Evolutionary conservation across 2,888 invertebrate genomes (phyloP), one percentile per base, ranked within the genome.

Genomic region (Galeruca laticollis): DNA sequence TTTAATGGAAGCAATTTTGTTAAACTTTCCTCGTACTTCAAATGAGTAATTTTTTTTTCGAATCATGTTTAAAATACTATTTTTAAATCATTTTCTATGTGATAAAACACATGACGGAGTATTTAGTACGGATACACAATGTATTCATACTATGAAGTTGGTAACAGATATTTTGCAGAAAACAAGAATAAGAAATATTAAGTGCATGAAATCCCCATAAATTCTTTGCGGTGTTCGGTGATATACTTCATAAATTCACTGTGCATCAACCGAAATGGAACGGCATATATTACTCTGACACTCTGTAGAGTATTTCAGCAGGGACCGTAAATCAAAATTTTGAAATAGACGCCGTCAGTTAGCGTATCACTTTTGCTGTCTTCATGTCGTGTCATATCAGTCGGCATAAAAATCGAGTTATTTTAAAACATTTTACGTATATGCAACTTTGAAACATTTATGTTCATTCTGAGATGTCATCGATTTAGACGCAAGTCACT

Each of bases 281-380:
- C 35, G 57, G 56, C 59, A 66, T 66, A 66, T 66, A 59, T 66
- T 49, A 66, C 57, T 59, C 35, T 66, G 65, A 49, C 65, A 59
- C 51, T 66, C 57, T 51, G 65, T 59, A 51, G 65, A 66, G 56
- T 59, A 37, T 66, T 66, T 66, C 59, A 15, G 33, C 57, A 51
- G 57, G 35, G n/a, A 57, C 68, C 52, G 68, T 74, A 70, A 72
- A 74, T 74, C 74, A 74, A 72, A 62, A 66, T 56, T 69, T 66
- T 60, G 70, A 72, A 74, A 74, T 69, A 68, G 61, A 67, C 49
- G 43, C 72, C 70, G 74, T 74, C 72, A 66, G 72, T 72, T 67
- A 61, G 61, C 71, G 72, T 74, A 75, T 75, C 75, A 72, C 66
- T 75, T 75, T 73, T 68, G 74, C 74, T 72, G 76, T 75, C 76